Percentiles rank a stretch among this genome's conserved stretches.
Conservation (phyloP, 2,888 invertebrate genomes). For the Pyrochroa serraticornis region DNA sequence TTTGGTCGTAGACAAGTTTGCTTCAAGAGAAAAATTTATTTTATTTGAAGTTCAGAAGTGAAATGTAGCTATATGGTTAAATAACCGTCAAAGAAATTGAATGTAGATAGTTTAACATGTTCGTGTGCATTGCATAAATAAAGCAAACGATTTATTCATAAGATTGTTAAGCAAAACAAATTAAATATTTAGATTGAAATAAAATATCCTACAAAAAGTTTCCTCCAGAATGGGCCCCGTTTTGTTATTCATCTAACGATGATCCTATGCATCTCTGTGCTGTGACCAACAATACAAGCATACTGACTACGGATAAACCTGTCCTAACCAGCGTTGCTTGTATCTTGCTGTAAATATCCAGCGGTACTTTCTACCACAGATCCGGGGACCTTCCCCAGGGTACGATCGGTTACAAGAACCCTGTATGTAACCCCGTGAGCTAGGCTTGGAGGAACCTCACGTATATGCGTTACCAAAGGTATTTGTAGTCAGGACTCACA, state of each 20-base stretch:
- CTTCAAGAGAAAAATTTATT: no score
- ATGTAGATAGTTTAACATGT: no score
- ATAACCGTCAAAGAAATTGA: no score
- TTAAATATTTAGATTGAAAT: no score
- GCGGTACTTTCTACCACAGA: slow-evolving; percentile 61
- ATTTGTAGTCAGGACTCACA: not conserved
- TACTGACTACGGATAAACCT: slow-evolving; percentile 46
- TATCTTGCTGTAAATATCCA: slow-evolving; percentile 53
- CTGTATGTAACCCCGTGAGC: slow-evolving; percentile 57
- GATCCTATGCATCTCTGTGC: slow-evolving; percentile 50
- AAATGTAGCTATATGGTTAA: no score
- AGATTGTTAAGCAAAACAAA: no score
- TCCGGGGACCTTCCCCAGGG: slow-evolving; percentile 64
- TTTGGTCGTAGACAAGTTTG: no score
- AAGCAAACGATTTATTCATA: no score
- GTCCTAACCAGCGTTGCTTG: slow-evolving; percentile 47
- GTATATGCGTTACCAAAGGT: not conserved
- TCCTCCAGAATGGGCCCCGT: slow-evolving; percentile 54
- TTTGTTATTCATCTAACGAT: slow-evolving; percentile 45
- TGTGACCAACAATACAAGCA: slow-evolving; percentile 51
- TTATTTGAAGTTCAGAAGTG: no score
- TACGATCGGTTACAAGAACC: slow-evolving; percentile 53
- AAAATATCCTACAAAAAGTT: slow-evolving; percentile 40
- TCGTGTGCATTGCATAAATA: no score
- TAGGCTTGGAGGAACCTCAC: slow-evolving; percentile 55